Percentiles rank a stretch among this genome's conserved stretches.
Evolutionary conservation across 2,888 invertebrate species (phyloP).

Genomic region (Bombyx huttoni): DNA sequence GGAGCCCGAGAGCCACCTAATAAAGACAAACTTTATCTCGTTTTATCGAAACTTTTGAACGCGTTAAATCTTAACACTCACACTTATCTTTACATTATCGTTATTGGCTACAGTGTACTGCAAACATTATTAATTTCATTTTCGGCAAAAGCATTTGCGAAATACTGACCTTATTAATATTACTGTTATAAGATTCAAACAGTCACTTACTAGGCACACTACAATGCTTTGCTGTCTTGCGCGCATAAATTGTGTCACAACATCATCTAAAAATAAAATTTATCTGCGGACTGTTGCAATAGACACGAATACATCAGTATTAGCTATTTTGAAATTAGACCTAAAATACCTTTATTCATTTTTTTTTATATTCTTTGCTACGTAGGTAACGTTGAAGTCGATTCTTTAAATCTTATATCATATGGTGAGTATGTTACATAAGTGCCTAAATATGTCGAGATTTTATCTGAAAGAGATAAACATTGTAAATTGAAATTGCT

Average conservation of each 20-base stretch:
- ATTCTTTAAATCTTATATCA: neutral
- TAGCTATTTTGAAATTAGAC: neutral
- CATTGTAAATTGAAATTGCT: neutral
- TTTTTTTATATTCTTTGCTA: too few species aligned
- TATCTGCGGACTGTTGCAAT: neutral
- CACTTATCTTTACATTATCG: neutral
- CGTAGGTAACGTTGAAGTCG: too few species aligned
- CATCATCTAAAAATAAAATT: slow-evolving; percentile 28
- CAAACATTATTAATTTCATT: neutral
- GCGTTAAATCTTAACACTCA: neutral
- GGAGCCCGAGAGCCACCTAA: slow-evolving; percentile 33
- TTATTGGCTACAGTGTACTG: neutral
- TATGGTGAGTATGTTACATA: neutral
- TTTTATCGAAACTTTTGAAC: slow-evolving; percentile 9
- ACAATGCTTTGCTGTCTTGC: slow-evolving; percentile 20
- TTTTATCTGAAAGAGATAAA: neutral
- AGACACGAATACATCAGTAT: neutral
- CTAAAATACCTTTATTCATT: too few species aligned
- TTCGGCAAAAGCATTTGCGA: neutral
- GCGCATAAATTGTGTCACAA: slow-evolving; percentile 14
- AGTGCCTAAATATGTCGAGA: neutral
- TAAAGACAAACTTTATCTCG: slow-evolving; percentile 16
- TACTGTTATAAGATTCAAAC: slow-evolving; percentile 17
- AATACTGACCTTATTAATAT: neutral
- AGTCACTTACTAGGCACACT: slow-evolving; percentile 31